Evolutionary conservation across 92 coral and sea anemone genomes (phyloP).

Genomic region (Epizoanthus scotinus): DNA sequence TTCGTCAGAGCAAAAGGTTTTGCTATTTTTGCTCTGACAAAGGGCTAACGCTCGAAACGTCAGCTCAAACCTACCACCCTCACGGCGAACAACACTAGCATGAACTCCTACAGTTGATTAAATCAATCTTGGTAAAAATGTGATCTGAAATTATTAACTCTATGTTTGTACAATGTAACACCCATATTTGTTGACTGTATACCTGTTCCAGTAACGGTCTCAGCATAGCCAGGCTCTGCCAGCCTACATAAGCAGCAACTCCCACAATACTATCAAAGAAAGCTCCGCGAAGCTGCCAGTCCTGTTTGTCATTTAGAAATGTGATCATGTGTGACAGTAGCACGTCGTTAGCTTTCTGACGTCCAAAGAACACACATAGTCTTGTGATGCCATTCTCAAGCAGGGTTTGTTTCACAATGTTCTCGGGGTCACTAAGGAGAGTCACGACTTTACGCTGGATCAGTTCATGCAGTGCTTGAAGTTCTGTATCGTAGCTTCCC

Average conservation of each 20-base stretch:
- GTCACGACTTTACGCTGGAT: slow-evolving; percentile 97
- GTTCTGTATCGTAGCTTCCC: slow-evolving; percentile 95
- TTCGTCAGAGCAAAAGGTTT: too few relatives aligned
- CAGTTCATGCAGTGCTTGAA: slow-evolving; percentile 92
- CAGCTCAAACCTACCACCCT: too few relatives aligned
- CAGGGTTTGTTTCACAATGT: slow-evolving; percentile 92
- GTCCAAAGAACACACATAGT: slow-evolving; percentile 96
- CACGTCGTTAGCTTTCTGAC: slow-evolving; percentile 96
- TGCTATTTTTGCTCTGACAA: too few relatives aligned
- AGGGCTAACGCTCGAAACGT: too few relatives aligned
- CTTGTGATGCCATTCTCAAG: slow-evolving; percentile 96
- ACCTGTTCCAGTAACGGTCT: slow-evolving; percentile 96
- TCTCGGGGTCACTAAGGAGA: slow-evolving; percentile 90
- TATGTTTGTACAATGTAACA: too few relatives aligned
- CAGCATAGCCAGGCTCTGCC: slow-evolving; percentile 98
- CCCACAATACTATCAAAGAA: slow-evolving; percentile 98
- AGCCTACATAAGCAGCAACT: slow-evolving; percentile 96
- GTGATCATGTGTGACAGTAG: slow-evolving; percentile 96
- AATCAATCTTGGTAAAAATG: not conserved
- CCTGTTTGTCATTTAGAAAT: slow-evolving; percentile 92
- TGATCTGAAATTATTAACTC: not conserved
- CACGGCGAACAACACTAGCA: too few relatives aligned
- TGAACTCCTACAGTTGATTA: too few relatives aligned
- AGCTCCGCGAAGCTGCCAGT: slow-evolving; percentile 96
- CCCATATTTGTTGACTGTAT: too few relatives aligned